Base-by-base conservation (phyloP, 2,888 invertebrate genomes). In the Chaetogeoica ovagalla region DNA sequence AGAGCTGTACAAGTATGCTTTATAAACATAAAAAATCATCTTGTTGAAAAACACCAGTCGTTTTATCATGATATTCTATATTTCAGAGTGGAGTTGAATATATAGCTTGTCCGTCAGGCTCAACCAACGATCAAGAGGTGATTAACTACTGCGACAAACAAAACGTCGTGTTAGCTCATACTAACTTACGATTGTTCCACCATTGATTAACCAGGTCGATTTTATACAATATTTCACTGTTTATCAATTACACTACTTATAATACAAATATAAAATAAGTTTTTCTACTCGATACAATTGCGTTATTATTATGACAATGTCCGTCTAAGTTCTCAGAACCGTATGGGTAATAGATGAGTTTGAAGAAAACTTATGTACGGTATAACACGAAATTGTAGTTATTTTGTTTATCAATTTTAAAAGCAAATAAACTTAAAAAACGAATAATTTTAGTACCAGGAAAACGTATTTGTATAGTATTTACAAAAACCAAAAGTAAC, bases 71-170 rank as follows among this genome's bases (percentile, higher is more conserved):
- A 30, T 76, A 60, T 62, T 48, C 6, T 71, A 48, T 21, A 30
- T 81, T 88, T 89, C 89, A 98, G 97, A 95, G 94, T 85, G 98
- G 98, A 23, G 98, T 97, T 30, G 90, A 92, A 70, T 98, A 91
- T 87, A 94, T 99, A 84, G 97, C 92, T 76, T 95, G 97, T 85
- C 98, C 98, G 17, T 89, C 95, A 0, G 98, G 98, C 15, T 98
- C 98, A 1, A 95, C 92, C 84, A 98, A 97, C 86, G 98, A 99
- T 86, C 90, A 90, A 75, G 93, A 91, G 83, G 94, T 99, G 13
- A 92, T 95, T 83, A 89, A 91, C 70, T 97, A 98, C 21, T 98
- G 98, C 86, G 91, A 98, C 86, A 94, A 97, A 84, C 94, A 97
- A 86, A 91, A 90, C 81, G 95, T 98, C 83, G 90, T 91, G 6